Percentiles rank a stretch among this genome's conserved stretches.
These are phyloP conservation scores for Paramacrobiotus metropolitanus DNA, from an alignment of 1,140 invertebrate genomes.

Conservation along the genomic window DNA sequence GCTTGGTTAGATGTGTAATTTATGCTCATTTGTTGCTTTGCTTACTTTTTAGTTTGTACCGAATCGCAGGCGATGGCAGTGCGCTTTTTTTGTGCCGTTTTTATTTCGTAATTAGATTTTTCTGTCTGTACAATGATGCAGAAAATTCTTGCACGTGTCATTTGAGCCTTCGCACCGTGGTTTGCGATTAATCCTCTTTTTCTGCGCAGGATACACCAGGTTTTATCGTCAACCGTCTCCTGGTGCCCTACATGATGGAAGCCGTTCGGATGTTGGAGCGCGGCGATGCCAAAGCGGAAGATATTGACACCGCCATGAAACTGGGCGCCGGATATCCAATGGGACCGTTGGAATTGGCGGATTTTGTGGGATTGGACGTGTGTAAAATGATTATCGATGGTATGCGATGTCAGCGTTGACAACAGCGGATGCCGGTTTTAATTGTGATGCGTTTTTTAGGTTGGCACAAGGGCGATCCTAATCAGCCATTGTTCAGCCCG, in stretches of 20 bases:
- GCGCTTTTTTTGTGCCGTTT: too few relatives aligned
- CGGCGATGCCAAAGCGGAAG: constrained; percentile 26
- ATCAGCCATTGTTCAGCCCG: constrained; percentile 24
- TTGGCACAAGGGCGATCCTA: constrained; percentile 25
- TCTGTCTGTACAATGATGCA: too few relatives aligned
- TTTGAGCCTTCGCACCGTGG: too few relatives aligned
- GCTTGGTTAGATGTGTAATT: too few relatives aligned
- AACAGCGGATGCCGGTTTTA: not conserved
- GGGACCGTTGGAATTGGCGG: constrained; percentile 30
- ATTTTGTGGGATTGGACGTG: constrained; percentile 31
- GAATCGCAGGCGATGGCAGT: too few relatives aligned
- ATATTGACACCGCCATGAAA: constrained; percentile 31
- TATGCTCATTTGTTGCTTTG: too few relatives aligned
- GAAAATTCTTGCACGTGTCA: too few relatives aligned
- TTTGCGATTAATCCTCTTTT: too few relatives aligned
- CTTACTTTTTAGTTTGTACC: too few relatives aligned
- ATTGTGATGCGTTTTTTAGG: constrained; percentile 17
- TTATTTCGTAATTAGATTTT: too few relatives aligned
- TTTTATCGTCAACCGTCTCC: constrained; percentile 31
- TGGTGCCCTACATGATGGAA: constrained; percentile 30
- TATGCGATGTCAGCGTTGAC: constrained; percentile 9
- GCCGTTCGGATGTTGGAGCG: constrained; percentile 28
- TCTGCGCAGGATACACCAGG: constrained; percentile 29
- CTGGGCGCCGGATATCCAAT: constrained; percentile 31
- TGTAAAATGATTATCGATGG: constrained; percentile 34